Base-by-base conservation (phyloP, 2,888 invertebrate genomes). In the Chorisops tibialis region DNA sequence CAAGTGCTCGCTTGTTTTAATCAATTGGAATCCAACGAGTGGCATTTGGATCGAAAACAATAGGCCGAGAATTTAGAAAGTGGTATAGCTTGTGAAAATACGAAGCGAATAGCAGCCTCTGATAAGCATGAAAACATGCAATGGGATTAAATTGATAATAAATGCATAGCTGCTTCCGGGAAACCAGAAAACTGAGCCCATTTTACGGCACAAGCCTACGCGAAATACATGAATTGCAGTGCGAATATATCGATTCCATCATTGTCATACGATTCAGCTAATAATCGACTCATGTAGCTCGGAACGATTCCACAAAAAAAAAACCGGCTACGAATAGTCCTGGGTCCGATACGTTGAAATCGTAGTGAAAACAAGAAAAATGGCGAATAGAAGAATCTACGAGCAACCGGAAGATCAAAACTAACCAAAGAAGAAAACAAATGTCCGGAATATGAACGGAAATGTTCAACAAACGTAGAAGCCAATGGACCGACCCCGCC, bases 131-230 rank as follows among this genome's bases (percentile, higher is more conserved):
- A 99, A 96, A 4, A 97, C 97, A 75, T 99, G 99, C 12, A 99
- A 84, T 0, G 99, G 99, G 68, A 99, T 98, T 73, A 99, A 81
- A 80, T 99, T 99, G 75, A 98, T 99, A 71, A 99, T 99, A 77
- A 98, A 99, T 39, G 99, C 98, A 75, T 99, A 99, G 67, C 99
- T 98, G 69, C 99, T 98, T 98, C 99, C 99, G 68, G 98, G 98
- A 65, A 97, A 88, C 98, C 98, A 99, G 78, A 92, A 97, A 37
- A 99, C 87, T 4, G 97, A 94, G 22, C 99, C 99, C 68, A 93
- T 96, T 98, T 99, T 5, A 99, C 91, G 61, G 98, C 91, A 76
- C 96, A 96, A 51, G 99, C 89, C 99, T 99, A 99, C 52, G 99
- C 81, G 75, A 89, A 99, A 76, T 98, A 99, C 1, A 99, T 99